A percentile compares a stretch with the other conserved stretches of the same genome.
Conservation (phyloP, 1,140 invertebrate species). For the Diuraphis noxia region DNA sequence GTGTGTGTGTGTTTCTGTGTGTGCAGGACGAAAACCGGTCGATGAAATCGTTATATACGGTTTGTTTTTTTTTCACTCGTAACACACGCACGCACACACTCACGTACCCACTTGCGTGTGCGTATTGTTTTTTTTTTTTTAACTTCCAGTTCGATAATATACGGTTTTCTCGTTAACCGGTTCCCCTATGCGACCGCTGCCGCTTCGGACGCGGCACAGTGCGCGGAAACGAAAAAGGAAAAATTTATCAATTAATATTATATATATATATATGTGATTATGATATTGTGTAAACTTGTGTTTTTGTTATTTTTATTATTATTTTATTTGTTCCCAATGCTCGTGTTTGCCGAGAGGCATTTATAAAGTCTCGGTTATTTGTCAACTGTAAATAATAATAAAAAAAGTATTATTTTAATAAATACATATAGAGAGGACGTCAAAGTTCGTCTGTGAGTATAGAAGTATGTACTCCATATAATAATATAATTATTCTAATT, state of each 20-base stretch:
- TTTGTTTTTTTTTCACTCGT: constrained; percentile 14
- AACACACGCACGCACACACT: neutral
- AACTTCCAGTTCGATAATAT: constrained; percentile 45
- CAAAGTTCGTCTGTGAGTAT: neutral
- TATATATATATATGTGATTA: neutral
- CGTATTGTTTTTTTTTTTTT: constrained; percentile 21
- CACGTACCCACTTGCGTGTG: neutral
- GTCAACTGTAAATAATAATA: constrained; percentile 18
- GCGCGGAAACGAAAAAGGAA: neutral
- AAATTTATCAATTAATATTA: constrained; percentile 19
- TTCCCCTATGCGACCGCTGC: neutral
- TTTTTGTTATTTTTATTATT: neutral
- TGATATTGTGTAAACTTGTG: neutral
- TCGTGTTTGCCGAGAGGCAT: neutral
- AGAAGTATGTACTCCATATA: neutral
- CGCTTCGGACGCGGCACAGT: neutral
- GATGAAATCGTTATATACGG: constrained; percentile 52
- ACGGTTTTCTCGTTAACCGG: constrained; percentile 50
- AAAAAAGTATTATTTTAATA: neutral
- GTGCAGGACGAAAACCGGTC: constrained; percentile 49
- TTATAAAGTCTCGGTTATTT: neutral
- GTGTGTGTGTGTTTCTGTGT: neutral
- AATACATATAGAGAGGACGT: neutral
- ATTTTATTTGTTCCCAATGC: neutral
- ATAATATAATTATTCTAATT: neutral